Evolutionary conservation across 2,888 invertebrate species (phyloP).

Genomic region (Esperia sulphurella): DNA sequence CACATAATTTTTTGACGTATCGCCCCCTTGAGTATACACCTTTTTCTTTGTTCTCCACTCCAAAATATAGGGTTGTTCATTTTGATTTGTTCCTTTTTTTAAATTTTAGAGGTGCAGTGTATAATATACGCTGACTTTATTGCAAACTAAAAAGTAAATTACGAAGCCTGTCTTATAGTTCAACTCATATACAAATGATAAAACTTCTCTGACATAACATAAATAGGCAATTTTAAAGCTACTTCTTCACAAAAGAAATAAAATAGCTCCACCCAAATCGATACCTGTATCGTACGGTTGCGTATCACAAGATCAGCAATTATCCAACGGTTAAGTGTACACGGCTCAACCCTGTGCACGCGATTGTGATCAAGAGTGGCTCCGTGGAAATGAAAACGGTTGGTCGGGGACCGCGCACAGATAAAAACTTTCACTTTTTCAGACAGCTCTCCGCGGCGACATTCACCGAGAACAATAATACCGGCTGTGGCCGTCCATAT

Average conservation of each 20-base stretch:
- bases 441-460: slow-evolving; percentile 61
- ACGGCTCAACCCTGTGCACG: slow-evolving; percentile 42
- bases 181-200: no score
- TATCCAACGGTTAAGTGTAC: slow-evolving; percentile 34
- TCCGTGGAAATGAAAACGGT: slow-evolving; percentile 67
- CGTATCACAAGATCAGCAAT: slow-evolving; percentile 41
- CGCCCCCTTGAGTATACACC: slow-evolving; percentile 46
- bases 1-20: slow-evolving; percentile 63
- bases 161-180: no score
- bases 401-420: slow-evolving; percentile 58
- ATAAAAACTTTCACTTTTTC: slow-evolving; percentile 77
- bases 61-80: slow-evolving; percentile 48
- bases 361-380: slow-evolving; percentile 66
- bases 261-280: slow-evolving; percentile 8
- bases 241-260: slow-evolving; percentile 2
- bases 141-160: no score
- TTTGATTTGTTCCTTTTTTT: background rate
- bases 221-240: background rate
- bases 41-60: slow-evolving; percentile 51
- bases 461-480: slow-evolving; percentile 59
- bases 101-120: no score
- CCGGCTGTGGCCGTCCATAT: slow-evolving; percentile 58
- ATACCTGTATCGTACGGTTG: slow-evolving; percentile 10
- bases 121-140: no score
- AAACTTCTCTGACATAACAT: background rate